phyloP scores from a whole-genome alignment of 2,113 vertebrate genomes.

The Cepphus grylle region DNA sequence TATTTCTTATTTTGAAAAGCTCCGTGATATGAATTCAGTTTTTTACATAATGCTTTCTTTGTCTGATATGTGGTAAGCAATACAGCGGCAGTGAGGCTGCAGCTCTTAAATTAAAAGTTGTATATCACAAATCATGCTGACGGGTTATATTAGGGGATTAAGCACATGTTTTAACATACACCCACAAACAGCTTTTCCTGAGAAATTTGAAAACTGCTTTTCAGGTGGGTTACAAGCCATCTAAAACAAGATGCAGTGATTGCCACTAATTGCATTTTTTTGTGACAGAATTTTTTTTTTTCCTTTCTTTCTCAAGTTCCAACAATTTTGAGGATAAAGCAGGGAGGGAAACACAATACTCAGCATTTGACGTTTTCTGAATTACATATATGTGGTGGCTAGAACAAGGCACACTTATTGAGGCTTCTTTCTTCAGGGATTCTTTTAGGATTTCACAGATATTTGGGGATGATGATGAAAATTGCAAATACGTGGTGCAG shows the following conservation, averaged over 20 bases:
- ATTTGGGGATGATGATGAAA: background rate
- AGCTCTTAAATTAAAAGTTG: background rate
- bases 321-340: background rate
- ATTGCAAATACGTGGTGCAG: background rate
- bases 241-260: background rate
- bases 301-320: background rate
- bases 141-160: background rate
- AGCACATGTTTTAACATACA: background rate
- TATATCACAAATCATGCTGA: background rate
- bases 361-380: fast-evolving
- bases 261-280: background rate
- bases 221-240: background rate
- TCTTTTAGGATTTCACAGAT: background rate
- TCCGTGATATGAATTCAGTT: background rate
- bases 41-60: background rate
- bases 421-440: background rate
- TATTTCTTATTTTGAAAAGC: background rate
- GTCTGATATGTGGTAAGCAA: background rate
- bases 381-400: background rate
- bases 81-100: background rate
- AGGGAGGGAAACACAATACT: fast-evolving
- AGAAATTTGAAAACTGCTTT: background rate
- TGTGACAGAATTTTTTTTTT: background rate
- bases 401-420: background rate
- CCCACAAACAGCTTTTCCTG: background rate